Base-by-base conservation (phyloP, 2,113 vertebrate species). In the Plestiodon gilberti region DNA sequence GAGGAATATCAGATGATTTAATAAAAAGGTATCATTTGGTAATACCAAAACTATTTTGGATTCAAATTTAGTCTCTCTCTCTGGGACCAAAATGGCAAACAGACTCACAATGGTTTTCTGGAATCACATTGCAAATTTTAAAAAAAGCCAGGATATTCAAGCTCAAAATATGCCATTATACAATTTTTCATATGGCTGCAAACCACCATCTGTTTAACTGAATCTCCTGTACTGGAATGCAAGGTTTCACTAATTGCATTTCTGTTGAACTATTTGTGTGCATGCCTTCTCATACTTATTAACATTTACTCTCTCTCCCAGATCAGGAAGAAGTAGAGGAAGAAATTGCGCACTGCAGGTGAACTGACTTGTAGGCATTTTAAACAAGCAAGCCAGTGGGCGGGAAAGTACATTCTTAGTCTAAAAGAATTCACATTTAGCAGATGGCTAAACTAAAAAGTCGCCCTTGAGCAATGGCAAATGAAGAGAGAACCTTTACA, bases 341-440 rank as follows among this genome's bases (percentile, higher is more conserved):
- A 81, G 55, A 61, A 74, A 64, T 3, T 75, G 38, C 81, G 33
- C 69, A 62, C 78, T 35, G 67, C 78, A 86, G 85, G 69, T 86
- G 67, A 86, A 86, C 38, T 30, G 6, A 86, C 55, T 73, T 64
- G 57, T 30, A 59, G 76, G 76, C 84, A 79, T n/a, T 48, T 85
- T 71, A 79, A 85, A 69, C 48, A 79, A 85, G 55, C 52, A 86
- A 74, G 59, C 30, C 78, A 64, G 67, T 86, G 67, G 77, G 78
- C 3, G 67, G 85, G n/a, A 74, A 86, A 64, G 78, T 86, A 52
- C 81, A 69, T 74, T 81, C 78, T 74, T 64, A 81, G 62, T 81
- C 78, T 81, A 74, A 80, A 86, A 73, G 69, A 81, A 81, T 81
- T 81, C 59, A 64, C 33, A 74, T 86, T 81, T 81, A 86, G 59